A percentile compares a stretch with the other conserved stretches of the same genome.
Evolutionary conservation across 2,113 vertebrate species (phyloP).

Genomic region (Gopherus flavomarginatus): DNA sequence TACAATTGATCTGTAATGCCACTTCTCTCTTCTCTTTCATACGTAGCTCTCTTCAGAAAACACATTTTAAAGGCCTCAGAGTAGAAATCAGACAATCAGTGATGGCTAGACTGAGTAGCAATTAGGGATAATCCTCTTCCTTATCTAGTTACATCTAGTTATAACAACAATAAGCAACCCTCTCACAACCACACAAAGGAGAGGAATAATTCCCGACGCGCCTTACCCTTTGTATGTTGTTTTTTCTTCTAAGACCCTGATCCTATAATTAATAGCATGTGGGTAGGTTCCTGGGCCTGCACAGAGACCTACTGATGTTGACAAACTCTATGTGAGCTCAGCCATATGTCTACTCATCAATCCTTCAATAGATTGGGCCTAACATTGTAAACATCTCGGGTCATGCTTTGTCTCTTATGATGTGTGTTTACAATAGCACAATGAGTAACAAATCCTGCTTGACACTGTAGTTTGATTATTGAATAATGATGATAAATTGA

Average conservation of each 20-base stretch:
- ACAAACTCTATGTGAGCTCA: not conserved
- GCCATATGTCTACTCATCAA: not conserved
- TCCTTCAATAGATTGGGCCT: not conserved
- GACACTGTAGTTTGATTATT: not conserved
- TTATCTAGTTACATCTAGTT: not conserved
- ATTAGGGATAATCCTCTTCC: not conserved
- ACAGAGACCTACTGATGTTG: not conserved
- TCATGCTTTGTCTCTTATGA: not conserved
- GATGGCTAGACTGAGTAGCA: not conserved
- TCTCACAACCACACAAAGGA: not conserved
- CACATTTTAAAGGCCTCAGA: not conserved
- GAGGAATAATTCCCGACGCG: rapidly evolving
- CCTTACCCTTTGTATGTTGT: not conserved
- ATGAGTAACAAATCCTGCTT: not conserved
- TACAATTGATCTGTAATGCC: not conserved
- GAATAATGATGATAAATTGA: not conserved
- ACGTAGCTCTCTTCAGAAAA: not conserved
- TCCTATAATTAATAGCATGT: not conserved
- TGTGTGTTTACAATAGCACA: not conserved
- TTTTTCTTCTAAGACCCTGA: not conserved
- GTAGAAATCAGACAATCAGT: not conserved
- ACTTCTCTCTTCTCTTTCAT: not conserved
- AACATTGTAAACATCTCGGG: no score
- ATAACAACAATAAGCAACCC: not conserved
- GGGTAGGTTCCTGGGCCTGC: not conserved